Evolutionary conservation across 2,888 invertebrate species (phyloP).

Genomic region (Lasioglossum figueresi): DNA sequence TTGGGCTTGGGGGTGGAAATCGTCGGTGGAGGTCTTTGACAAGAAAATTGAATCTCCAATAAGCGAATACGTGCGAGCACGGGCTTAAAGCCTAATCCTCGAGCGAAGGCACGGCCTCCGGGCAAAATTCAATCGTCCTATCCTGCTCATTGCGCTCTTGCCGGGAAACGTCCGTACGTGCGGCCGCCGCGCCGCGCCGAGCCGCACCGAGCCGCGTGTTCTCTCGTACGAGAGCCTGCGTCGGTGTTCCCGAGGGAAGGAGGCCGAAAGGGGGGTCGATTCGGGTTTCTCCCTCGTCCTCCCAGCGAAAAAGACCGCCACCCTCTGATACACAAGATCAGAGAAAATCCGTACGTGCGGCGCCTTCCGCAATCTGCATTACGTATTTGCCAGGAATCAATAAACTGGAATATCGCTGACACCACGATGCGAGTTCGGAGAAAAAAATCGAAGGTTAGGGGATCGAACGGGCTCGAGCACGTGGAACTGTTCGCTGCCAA

Average conservation of each 20-base stretch:
- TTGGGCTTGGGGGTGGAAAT: not conserved
- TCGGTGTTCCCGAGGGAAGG: conserved; percentile 40
- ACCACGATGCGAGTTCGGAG: not conserved
- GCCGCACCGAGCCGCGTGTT: conserved; percentile 28
- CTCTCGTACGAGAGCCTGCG: conserved; percentile 22
- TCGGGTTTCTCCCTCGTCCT: conserved; percentile 6
- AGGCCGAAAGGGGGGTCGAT: conserved; percentile 28
- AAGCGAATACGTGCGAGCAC: conserved; percentile 63
- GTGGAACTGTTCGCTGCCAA: too few species aligned
- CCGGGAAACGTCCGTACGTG: conserved; percentile 55
- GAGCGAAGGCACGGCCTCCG: conserved; percentile 57
- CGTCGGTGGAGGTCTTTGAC: conserved; percentile 39
- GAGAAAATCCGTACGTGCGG: conserved; percentile 71
- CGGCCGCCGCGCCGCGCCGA: conserved; percentile 28
- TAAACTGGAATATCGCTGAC: conserved; percentile 30
- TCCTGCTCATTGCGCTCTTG: conserved; percentile 62
- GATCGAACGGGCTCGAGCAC: not conserved
- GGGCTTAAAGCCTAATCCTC: conserved; percentile 69
- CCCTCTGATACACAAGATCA: conserved; percentile 77
- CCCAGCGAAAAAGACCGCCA: conserved; percentile 60
- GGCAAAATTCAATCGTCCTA: conserved; percentile 68
- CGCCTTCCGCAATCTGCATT: conserved; percentile 78
- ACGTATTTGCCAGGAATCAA: conserved; percentile 63
- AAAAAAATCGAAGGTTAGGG: not conserved
- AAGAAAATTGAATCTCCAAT: conserved; percentile 66